Evolutionary conservation across 2,113 vertebrate species (phyloP), one percentile per base, ranked within the genome.

Genomic region (Antigone vipio): DNA sequence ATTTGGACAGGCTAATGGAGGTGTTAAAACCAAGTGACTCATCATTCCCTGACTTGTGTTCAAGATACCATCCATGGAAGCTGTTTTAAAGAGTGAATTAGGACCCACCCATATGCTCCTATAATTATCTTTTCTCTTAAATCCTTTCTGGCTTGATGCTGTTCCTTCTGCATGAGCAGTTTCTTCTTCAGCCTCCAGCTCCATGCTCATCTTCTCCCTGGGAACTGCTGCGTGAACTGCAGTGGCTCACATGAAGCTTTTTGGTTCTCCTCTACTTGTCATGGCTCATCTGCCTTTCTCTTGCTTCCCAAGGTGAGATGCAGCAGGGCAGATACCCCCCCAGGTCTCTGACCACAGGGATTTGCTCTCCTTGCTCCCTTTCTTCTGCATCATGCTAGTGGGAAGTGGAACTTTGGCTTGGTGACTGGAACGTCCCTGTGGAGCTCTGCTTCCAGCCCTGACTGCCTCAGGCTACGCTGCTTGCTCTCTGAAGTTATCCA

Each of bases 331-430:
- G 72, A 6, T 34, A 15, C 49, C 17, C 63, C 35, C 3, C 38
- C 38, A 34, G 24, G 9, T 10, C 63, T 52, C 1, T 1, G 35
- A 15, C 14, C 18, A 0, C 1, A 3, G 12, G n/a, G 5, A 2
- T 9, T 64, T 68, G 8, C 30, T 62, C 11, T 62, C 32, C 30
- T 27, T 27, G 20, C 20, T 66, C 30, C 21, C 30, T 27, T 60
- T 35, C 40, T 15, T 16, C 4, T 38, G 22, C 3, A 3, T 62
- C 0, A 4, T 34, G 10, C 8, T 11, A 11, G 27, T 62, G 49
- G 56, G 62, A 68, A 56, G 29, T 5, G 5, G 27, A 30, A 29
- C 14, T 59, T 66, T 52, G 22, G 11, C 45, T 78, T 19, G 17
- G 38, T 72, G 78, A 9, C 52, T 13, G 4, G 12, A 55, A 45